A percentile compares a stretch with the other conserved stretches of the same genome.
Evolutionary conservation across 2,797 vertebrate species (phyloP).

Genomic region (Myiotriccus ornatus): DNA sequence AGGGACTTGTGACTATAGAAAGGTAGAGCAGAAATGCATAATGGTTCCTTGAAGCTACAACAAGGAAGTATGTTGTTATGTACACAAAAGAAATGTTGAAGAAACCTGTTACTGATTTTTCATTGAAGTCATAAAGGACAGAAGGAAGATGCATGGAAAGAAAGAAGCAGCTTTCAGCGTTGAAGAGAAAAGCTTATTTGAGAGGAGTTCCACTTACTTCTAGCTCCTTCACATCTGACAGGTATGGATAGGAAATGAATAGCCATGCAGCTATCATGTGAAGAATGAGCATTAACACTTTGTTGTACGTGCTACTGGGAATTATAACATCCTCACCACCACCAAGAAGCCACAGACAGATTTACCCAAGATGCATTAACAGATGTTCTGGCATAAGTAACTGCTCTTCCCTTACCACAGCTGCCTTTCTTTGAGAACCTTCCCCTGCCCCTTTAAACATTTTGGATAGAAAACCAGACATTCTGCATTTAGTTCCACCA

Average conservation of each 20-base stretch:
- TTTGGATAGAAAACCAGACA: background rate
- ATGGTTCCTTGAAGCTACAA: background rate
- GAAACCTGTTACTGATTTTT: background rate
- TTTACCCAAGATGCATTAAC: background rate
- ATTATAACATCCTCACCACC: background rate
- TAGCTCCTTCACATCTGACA: background rate
- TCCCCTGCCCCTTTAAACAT: background rate
- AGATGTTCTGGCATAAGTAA: background rate
- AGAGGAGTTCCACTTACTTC: background rate
- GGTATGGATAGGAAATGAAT: background rate
- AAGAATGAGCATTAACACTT: background rate
- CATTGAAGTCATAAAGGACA: background rate
- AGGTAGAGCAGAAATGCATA: background rate
- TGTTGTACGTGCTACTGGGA: background rate
- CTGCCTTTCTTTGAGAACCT: background rate
- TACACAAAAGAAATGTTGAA: background rate
- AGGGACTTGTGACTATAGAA: background rate
- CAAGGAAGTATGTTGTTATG: fast-evolving
- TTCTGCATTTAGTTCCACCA: background rate
- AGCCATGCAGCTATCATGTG: background rate
- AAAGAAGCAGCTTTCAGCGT: background rate
- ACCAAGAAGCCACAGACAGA: background rate
- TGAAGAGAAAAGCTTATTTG: background rate
- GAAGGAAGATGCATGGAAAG: background rate
- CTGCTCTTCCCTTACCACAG: background rate